A percentile compares a stretch with the other conserved stretches of the same genome.
Evolutionary conservation across 2,797 vertebrate genomes (phyloP).

Genomic region (Phylloscopus collybita): DNA sequence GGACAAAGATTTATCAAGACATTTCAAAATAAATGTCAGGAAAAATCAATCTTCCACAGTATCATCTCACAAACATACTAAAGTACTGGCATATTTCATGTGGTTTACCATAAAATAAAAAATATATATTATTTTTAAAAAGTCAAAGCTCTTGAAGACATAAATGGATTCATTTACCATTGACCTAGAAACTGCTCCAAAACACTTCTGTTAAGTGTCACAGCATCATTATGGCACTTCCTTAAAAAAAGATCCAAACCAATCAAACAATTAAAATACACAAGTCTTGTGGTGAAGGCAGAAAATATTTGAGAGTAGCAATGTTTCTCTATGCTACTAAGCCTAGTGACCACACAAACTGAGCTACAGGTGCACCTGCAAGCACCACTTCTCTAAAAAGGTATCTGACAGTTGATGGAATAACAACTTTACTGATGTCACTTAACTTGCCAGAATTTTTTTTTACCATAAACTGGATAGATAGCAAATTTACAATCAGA

Average conservation of each 20-base stretch:
- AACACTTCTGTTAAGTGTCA: not conserved
- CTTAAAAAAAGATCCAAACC: not conserved
- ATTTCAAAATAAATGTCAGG: not conserved
- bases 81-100: not conserved
- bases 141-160: not conserved
- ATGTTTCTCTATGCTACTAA: not conserved
- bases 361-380: not conserved
- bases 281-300: not conserved
- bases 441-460: not conserved
- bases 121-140: not conserved
- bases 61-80: not conserved
- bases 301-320: not conserved
- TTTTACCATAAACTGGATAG: not conserved
- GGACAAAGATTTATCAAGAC: not conserved
- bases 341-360: not conserved
- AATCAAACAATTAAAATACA: not conserved
- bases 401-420: not conserved
- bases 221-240: not conserved
- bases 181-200: not conserved
- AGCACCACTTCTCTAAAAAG: not conserved
- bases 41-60: not conserved
- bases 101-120: not conserved
- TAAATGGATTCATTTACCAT: not conserved
- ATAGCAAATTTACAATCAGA: not conserved
- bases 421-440: not conserved